Evolutionary conservation across 2,797 vertebrate genomes (phyloP).

Genomic region (Martes flavigula): DNA sequence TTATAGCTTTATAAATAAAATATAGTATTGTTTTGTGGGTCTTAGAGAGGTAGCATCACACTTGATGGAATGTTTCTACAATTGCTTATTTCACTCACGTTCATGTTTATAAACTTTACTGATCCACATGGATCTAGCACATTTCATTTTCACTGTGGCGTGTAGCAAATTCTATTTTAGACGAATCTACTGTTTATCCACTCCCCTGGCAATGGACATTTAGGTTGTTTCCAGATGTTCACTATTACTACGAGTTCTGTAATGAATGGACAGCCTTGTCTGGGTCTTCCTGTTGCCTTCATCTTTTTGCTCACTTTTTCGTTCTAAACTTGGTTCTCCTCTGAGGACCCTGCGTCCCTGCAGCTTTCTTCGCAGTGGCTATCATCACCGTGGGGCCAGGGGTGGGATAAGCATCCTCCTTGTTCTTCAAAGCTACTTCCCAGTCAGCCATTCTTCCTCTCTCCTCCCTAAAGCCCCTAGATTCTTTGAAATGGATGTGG

Average conservation of each 20-base stretch:
- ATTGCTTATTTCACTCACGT: background rate
- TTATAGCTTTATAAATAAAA: background rate
- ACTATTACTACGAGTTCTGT: background rate
- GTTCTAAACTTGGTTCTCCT: background rate
- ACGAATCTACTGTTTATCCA: background rate
- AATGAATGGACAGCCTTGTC: background rate
- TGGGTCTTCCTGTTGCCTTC: background rate
- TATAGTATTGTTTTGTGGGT: background rate
- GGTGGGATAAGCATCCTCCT: background rate
- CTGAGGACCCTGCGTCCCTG: background rate
- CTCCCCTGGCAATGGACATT: background rate
- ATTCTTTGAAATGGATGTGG: background rate
- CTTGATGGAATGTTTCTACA: background rate
- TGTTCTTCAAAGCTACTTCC: background rate
- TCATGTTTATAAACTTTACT: background rate
- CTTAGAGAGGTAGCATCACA: background rate
- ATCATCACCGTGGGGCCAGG: rapidly evolving
- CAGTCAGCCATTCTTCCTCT: background rate
- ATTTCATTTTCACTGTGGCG: background rate
- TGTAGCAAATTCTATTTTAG: background rate
- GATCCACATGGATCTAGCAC: rapidly evolving
- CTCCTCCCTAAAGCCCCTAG: background rate
- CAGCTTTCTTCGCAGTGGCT: background rate
- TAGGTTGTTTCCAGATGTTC: slow-evolving; percentile 48
- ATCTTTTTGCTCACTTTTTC: background rate